These are phyloP conservation scores for Peucedramus taeniatus DNA, from an alignment of 2,113 vertebrate genomes.

Conservation along the genomic window DNA sequence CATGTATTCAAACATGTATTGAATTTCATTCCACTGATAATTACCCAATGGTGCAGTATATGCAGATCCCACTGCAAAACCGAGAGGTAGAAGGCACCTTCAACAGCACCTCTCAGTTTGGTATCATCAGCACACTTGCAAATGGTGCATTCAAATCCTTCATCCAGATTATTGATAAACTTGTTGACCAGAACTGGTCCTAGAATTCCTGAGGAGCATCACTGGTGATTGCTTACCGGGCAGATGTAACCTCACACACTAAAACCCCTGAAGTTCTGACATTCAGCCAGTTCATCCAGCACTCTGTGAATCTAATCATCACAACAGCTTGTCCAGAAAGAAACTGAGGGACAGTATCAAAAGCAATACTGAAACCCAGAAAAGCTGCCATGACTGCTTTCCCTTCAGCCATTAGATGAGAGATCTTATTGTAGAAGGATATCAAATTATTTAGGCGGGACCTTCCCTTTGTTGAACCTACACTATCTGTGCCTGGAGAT, in stretches of 20 bases:
- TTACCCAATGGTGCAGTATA: rapidly evolving
- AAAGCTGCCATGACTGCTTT: neutral
- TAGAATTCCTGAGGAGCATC: neutral
- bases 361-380: neutral
- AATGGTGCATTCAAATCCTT: neutral
- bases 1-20: no score
- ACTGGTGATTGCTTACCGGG: neutral
- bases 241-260: neutral
- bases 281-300: rapidly evolving
- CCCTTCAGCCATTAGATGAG: neutral
- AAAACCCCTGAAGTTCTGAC: neutral
- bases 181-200: neutral
- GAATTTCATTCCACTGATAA: neutral
- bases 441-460: neutral
- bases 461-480: neutral
- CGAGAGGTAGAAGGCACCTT: neutral
- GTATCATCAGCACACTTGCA: neutral
- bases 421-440: neutral
- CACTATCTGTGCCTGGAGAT: neutral
- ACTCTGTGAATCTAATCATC: neutral
- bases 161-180: neutral
- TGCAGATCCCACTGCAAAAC: neutral
- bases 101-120: neutral
- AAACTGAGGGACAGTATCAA: neutral
- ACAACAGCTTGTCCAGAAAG: neutral